Evolutionary conservation across 2,888 invertebrate species (phyloP), one percentile per base, ranked within the genome.

Genomic region (Drosophila diplacantha): DNA sequence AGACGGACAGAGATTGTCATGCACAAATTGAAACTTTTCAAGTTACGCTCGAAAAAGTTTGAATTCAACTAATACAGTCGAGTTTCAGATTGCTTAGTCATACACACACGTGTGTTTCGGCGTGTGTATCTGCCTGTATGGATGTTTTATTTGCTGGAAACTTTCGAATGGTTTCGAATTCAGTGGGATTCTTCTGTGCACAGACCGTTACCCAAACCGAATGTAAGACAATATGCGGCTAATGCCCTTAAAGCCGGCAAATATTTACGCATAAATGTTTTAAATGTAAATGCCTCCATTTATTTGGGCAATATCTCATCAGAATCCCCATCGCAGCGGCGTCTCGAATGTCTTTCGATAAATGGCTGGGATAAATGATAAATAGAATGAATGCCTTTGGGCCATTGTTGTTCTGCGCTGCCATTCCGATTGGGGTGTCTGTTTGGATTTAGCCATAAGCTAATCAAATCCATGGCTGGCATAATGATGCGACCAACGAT

Each of bases 281-380:
- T 62, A 73, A 77, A 82, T 76, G 67, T 58, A 83, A 81, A 81
- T 75, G 71, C 61, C 71, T 63, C 64, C 71, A 75, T 82, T 82
- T 69, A 81, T 77, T 68, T 64, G 29, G 35, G 53, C 59, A 55
- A 71, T 80, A 80, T 73, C 75, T 78, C 64, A 69, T 66, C 62
- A 11, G 26, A 18, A 7, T 31, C 37, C 43, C 35, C 43, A 5
- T 5, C 61, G 24, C 43, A 61, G 44, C 54, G 35, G 47, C 61
- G 49, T 55, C 75, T 77, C 72, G 68, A 84, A 80, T 80, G 74
- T 74, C 78, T 69, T 51, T 58, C 78, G 78, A 80, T 80, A 80
- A 80, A 82, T 80, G 72, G 72, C 84, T 74, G 83, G 72, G 72
- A 83, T 83, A 82, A 81, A 83, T 84, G 78, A 79, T 79, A 83